These are phyloP conservation scores for Rhynchonycteris naso DNA, from an alignment of 2,797 vertebrate genomes.

Conservation along the genomic window DNA sequence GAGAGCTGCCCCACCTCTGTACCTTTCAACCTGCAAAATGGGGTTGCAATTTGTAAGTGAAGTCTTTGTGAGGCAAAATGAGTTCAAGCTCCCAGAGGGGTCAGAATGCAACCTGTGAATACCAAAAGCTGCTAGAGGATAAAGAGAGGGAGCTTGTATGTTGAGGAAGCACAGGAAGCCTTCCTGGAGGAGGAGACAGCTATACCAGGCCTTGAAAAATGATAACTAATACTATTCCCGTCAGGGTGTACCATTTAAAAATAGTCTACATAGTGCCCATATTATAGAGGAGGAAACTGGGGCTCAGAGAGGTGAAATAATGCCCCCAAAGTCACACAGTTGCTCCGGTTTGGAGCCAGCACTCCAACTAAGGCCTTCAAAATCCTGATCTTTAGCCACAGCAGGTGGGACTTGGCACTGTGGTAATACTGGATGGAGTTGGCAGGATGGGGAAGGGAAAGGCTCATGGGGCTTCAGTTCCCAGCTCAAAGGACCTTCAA, in stretches of 20 bases:
- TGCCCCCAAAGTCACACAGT: background rate
- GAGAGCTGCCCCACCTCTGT: background rate
- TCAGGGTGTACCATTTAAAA: background rate
- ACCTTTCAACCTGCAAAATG: background rate
- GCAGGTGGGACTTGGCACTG: background rate
- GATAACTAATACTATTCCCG: background rate
- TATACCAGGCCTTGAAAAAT: background rate
- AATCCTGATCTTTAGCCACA: background rate
- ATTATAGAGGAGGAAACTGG: background rate
- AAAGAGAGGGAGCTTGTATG: background rate
- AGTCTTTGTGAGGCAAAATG: background rate
- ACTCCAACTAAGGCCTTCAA: constrained; percentile 2
- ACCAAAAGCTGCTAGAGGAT: background rate
- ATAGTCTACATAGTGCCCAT: too few relatives aligned
- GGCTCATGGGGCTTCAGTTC: constrained; percentile 29
- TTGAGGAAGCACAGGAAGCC: background rate
- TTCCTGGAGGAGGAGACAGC: constrained; percentile 24
- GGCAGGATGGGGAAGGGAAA: constrained; percentile 20
- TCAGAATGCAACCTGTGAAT: background rate
- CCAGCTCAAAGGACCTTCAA: constrained; percentile 70
- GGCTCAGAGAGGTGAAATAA: background rate
- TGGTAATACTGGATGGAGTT: background rate
- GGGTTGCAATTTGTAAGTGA: background rate
- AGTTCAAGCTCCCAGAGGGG: background rate
- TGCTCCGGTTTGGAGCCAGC: background rate